Percentiles rank a stretch among this genome's conserved stretches.
Conservation (phyloP, 1,140 invertebrate genomes). For the Bombus fervidus region DNA sequence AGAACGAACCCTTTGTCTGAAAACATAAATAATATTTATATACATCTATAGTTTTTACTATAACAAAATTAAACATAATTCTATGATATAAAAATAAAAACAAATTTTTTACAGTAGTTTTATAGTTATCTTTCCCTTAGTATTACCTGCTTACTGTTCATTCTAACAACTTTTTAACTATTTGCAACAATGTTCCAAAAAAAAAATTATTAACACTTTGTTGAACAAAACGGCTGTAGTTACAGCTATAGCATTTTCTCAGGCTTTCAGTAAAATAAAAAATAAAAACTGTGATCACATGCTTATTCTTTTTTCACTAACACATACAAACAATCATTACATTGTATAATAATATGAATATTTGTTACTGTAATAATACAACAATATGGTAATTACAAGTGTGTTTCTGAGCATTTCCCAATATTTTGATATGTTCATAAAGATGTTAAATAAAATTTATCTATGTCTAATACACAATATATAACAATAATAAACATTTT, state of each 20-base stretch:
- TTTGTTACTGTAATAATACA: neutral
- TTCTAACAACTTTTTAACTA: neutral
- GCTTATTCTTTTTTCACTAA: neutral
- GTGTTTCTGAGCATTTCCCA: neutral
- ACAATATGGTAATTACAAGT: neutral
- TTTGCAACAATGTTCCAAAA: neutral
- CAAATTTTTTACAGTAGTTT: neutral
- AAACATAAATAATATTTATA: slow-evolving; percentile 73
- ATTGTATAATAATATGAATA: neutral
- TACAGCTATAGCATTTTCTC: no score
- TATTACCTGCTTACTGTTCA: neutral
- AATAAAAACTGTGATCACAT: no score
- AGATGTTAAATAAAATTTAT: no score
- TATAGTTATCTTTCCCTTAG: neutral
- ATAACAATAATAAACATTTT: neutral
- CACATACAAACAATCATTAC: neutral
- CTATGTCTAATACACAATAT: neutral
- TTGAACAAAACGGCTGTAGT: neutral
- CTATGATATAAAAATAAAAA: neutral
- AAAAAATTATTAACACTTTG: neutral
- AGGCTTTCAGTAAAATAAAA: no score
- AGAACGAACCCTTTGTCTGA: slow-evolving; percentile 91
- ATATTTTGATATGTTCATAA: no score
- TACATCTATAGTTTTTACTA: neutral
- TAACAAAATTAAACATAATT: neutral